Percentiles rank a stretch among this genome's conserved stretches.
Evolutionary conservation across 2,113 vertebrate species (phyloP).

Genomic region (Nansenia antarctica): DNA sequence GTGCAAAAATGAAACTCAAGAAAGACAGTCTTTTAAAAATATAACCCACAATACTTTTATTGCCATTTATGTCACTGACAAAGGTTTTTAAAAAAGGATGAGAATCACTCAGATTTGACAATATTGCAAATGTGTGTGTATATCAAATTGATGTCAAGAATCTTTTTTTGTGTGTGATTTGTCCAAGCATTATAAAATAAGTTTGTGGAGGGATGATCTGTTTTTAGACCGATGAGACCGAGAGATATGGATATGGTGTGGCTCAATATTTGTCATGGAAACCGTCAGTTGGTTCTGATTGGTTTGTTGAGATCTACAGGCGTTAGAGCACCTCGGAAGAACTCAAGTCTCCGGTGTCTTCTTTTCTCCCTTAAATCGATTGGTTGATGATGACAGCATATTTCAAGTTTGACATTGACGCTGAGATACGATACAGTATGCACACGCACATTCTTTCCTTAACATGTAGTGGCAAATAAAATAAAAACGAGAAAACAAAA

Average conservation of each 20-base stretch:
- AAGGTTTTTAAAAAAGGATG: conserved; percentile 73
- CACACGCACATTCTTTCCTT: conserved; percentile 67
- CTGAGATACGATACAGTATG: conserved; percentile 80
- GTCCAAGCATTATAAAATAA: conserved; percentile 39
- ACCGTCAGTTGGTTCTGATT: conserved; percentile 36
- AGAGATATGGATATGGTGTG: conserved; percentile 24
- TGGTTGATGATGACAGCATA: conserved; percentile 45
- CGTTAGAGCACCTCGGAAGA: not conserved
- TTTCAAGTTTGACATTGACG: conserved; percentile 82
- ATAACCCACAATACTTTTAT: conserved; percentile 95
- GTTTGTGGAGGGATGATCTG: conserved; percentile 26
- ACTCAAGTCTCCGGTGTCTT: not conserved
- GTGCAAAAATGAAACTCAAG: conserved; percentile 21
- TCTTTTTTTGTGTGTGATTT: conserved; percentile 48
- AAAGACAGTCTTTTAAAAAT: conserved; percentile 53
- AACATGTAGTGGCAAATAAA: conserved; percentile 70
- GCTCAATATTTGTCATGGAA: conserved; percentile 58
- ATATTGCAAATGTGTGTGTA: conserved; percentile 48
- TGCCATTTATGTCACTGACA: conserved; percentile 80
- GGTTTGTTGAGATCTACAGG: conserved; percentile 23
- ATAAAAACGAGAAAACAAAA: conserved; percentile 51
- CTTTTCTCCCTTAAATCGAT: not conserved
- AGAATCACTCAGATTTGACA: conserved; percentile 54
- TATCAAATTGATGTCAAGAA: conserved; percentile 15
- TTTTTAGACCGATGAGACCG: too few species aligned